Evolutionary conservation across 2,797 vertebrate species (phyloP).

Genomic region (Chaenodraco wilsoni): DNA sequence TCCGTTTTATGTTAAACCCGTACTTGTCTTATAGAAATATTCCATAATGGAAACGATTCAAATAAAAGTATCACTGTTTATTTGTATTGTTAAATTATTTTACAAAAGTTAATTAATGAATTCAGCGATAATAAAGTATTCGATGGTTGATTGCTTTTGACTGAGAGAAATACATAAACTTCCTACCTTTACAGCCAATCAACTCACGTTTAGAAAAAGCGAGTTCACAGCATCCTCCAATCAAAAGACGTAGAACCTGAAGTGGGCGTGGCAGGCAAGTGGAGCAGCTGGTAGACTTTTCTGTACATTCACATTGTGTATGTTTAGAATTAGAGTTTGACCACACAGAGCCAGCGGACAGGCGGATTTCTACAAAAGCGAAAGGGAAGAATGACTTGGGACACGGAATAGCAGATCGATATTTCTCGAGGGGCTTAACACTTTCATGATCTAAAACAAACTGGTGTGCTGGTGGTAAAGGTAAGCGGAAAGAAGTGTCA

Average conservation of each 20-base stretch:
- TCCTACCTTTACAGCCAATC: constrained; percentile 65
- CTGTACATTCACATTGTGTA: neutral
- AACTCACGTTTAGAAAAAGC: neutral
- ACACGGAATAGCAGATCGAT: constrained; percentile 14
- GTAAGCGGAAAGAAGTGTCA: constrained; percentile 58
- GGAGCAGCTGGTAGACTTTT: constrained; percentile 49
- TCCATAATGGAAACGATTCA: no score
- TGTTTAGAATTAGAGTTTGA: constrained; percentile 62
- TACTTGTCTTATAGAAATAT: no score
- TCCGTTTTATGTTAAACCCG: no score
- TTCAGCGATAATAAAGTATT: neutral
- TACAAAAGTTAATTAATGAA: no score
- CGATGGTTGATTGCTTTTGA: constrained; percentile 41
- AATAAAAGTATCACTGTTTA: no score
- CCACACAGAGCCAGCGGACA: constrained; percentile 6
- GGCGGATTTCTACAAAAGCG: constrained; percentile 6
- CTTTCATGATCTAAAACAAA: constrained; percentile 16
- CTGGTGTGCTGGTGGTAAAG: constrained; percentile 36
- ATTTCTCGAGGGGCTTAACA: constrained; percentile 16
- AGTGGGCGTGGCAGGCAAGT: constrained; percentile 46
- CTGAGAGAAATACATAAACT: constrained; percentile 19
- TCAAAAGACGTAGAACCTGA: constrained; percentile 22
- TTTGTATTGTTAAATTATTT: no score
- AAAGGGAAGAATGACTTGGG: constrained; percentile 57
- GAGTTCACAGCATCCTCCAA: constrained; percentile 54